Conservation (phyloP, 2,797 vertebrate genomes). For the Acropternis orthonyx region DNA sequence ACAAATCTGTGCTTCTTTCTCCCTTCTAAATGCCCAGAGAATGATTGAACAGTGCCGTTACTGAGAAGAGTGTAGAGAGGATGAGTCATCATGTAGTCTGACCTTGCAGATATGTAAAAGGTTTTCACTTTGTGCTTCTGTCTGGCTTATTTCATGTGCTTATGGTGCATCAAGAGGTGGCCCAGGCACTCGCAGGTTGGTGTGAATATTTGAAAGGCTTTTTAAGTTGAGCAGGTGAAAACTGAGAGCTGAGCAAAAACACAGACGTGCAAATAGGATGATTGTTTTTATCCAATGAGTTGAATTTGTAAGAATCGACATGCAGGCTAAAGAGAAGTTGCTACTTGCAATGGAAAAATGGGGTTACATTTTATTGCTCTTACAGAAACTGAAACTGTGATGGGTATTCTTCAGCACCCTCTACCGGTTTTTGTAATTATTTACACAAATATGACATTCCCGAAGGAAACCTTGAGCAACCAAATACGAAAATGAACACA, state of each 20-base stretch:
- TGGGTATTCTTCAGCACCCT: not conserved
- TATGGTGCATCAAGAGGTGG: not conserved
- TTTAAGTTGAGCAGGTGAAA: not conserved
- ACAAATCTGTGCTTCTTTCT: not conserved
- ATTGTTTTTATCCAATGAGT: not conserved
- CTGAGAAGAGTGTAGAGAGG: not conserved
- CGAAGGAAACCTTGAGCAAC: not conserved
- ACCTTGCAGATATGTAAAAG: not conserved
- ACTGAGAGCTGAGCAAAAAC: not conserved
- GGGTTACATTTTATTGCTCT: not conserved
- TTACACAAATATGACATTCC: not conserved
- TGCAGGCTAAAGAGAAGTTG: not conserved
- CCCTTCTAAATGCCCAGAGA: not conserved
- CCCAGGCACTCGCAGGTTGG: not conserved
- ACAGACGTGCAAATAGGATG: not conserved
- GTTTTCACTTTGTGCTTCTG: not conserved
- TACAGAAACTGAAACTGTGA: not conserved
- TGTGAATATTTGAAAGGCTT: not conserved
- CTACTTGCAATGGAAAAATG: not conserved
- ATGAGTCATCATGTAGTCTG: not conserved
- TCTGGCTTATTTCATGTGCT: not conserved
- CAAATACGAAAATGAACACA: not conserved
- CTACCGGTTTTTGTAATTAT: not conserved
- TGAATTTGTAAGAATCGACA: not conserved
- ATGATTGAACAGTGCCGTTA: not conserved